Percentiles rank a stretch among this genome's conserved stretches.
Evolutionary conservation across 1,140 invertebrate species (phyloP).

Genomic region (Bradysia coprophila): DNA sequence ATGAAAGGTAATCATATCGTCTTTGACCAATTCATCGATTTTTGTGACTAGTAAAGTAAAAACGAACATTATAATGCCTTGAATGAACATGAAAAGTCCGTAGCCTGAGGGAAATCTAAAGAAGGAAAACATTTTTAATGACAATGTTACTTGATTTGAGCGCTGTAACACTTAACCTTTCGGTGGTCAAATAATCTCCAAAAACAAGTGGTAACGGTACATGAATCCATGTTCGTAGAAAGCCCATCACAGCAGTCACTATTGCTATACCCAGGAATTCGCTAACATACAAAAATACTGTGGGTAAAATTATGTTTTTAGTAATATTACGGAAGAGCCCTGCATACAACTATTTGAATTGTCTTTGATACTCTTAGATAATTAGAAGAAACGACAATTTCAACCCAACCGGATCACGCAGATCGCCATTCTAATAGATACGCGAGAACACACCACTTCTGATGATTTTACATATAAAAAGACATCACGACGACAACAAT

Average conservation of each 20-base stretch:
- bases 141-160: too few species aligned
- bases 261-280: slow-evolving; percentile 19
- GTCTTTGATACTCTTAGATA: too few species aligned
- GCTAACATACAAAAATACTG: slow-evolving; percentile 14
- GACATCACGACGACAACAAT: too few species aligned
- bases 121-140: not conserved
- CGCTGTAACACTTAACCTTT: slow-evolving; percentile 20
- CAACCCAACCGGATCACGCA: too few species aligned
- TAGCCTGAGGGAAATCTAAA: slow-evolving; percentile 36
- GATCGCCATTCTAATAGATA: too few species aligned
- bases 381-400: too few species aligned
- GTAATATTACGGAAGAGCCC: too few species aligned
- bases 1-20: slow-evolving; percentile 19
- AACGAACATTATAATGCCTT: slow-evolving; percentile 26
- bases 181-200: slow-evolving; percentile 36
- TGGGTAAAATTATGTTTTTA: not conserved
- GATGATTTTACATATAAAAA: too few species aligned
- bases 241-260: slow-evolving; percentile 31
- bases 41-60: slow-evolving; percentile 18
- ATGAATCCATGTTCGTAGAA: slow-evolving; percentile 31
- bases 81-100: slow-evolving; percentile 39
- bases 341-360: too few species aligned
- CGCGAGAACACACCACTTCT: too few species aligned
- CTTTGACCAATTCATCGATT: slow-evolving; percentile 17
- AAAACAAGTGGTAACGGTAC: slow-evolving; percentile 36